Evolutionary conservation across 2,888 invertebrate species (phyloP), one percentile per base, ranked within the genome.

Genomic region (Epistrophe grossulariae): DNA sequence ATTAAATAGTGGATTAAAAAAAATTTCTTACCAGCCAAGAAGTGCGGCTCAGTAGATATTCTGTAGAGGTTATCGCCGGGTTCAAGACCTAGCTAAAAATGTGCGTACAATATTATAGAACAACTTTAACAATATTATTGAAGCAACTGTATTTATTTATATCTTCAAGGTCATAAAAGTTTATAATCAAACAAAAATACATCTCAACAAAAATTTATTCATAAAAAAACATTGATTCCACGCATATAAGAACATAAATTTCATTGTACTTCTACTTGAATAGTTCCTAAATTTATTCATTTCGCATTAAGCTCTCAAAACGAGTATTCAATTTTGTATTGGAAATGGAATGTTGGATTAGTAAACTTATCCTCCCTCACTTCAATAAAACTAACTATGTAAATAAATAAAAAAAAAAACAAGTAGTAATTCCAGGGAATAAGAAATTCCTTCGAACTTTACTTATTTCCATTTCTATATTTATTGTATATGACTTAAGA

Each of bases 401-500:
- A 1, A n/a, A 55, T 48, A 40, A 43, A 3, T 24, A 38, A 48
- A 38, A 40, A 43, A 3, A 2, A 38, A 48, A 38, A 62, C 55
- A 55, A 78, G 45, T n/a, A 45, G 50, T 24, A 24, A 24, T 50
- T 78, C 59, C 35, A n/a, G 48, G 38, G 43, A 59, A 52, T 35
- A 59, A 52, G 48, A 66, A 70, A 78, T 73, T 79, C 82, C 73
- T 79, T 79, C 55, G 59, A 78, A 79, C 71, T 76, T 80, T n/a
- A 43, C 57, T 62, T 73, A 82, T 82, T 85, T 85, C 68, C 85
- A 85, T 85, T 73, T 77, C 73, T 82, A 35, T 35, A 78, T 82
- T n/a, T 74, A 82, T 81, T 81, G 70, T 70, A 70, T 82, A 82
- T 48, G 78, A 48, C 66, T 28, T 7, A 28, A 24, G 57, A 50